Percentiles rank a stretch among this genome's conserved stretches.
phyloP scores from a whole-genome alignment of 2,888 invertebrate genomes.

The Luffia ferchaultella region DNA sequence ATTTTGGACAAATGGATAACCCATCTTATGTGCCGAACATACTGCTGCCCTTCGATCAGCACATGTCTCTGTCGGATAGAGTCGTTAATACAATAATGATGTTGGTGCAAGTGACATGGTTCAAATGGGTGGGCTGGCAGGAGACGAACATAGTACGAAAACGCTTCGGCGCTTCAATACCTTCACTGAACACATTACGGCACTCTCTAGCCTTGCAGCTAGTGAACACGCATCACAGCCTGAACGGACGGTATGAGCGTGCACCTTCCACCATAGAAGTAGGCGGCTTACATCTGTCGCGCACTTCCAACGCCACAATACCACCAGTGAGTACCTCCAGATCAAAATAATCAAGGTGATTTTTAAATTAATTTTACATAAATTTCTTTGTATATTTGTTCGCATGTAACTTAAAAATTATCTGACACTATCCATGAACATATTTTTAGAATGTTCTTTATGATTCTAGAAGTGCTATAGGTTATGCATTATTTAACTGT shows the following conservation, averaged over 20 bases:
- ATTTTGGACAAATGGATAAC: constrained; percentile 42
- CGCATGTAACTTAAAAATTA: too few species aligned
- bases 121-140: constrained; percentile 21
- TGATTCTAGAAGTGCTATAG: too few species aligned
- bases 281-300: constrained; percentile 55
- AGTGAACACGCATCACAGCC: constrained; percentile 47
- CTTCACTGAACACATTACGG: constrained; percentile 35
- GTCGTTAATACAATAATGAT: constrained; percentile 41
- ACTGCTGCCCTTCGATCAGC: constrained; percentile 25
- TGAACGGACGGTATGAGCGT: constrained; percentile 41
- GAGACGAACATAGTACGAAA: constrained; percentile 32
- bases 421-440: too few species aligned
- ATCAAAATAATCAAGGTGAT: too few species aligned
- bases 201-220: constrained; percentile 49
- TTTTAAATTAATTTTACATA: too few species aligned
- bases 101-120: constrained; percentile 23
- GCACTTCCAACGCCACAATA: constrained; percentile 18
- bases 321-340: background rate
- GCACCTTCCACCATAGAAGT: constrained; percentile 56
- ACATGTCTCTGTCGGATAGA: constrained; percentile 44
- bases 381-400: background rate
- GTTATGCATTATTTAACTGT: too few species aligned
- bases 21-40: constrained; percentile 40
- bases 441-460: too few species aligned
- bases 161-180: constrained; percentile 31